Base-by-base conservation (phyloP, 2,888 invertebrate genomes). In the Drosophila dives region DNA sequence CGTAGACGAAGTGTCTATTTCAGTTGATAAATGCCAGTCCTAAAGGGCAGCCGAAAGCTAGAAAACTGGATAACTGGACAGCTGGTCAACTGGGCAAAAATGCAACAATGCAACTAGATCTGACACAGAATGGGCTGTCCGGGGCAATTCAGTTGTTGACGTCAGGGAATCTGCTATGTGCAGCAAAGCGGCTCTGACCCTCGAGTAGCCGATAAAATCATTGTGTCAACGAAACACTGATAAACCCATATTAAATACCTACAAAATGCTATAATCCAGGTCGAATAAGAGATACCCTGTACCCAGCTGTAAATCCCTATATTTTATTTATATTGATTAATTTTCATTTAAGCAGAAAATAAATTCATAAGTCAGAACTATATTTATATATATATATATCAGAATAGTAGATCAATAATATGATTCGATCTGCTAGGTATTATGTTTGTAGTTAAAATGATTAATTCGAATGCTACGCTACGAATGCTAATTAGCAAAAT, bases 81-180 rank as follows among this genome's bases (percentile, higher is more conserved):
- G 23, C 8, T 23, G 23, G 23, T 3, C 40, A 40, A n/a, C 40
- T 40, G 11, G 11, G 10, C 15, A 36, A 45, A 45, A 15, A 2
- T 6, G 23, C 45, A 45, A 45, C 15, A 15, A 45, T 45, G 15
- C 70, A 78, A 63, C 73, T 64, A 56, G 76, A 38, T 49, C 17
- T 55, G 53, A 78, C 85, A 81, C 68, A 61, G 65, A 82, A 82
- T 85, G 72, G 81, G 81, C 85, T 53, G 85, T 55, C 54, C 70
- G 32, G 20, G 45, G 54, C 64, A 65, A 23, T 54, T 48, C 33
- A 45, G 26, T 23, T 34, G 55, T 33, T 68, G 64, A 66, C 75
- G 68, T 65, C 71, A 70, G 11, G 67, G 48, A 64, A 49, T 17
- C 64, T 67, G 72, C 72, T 64, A 66, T 58, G 61, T 58, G 49